Conservation (phyloP, 2,888 invertebrate species). For the Norana najaformis region DNA sequence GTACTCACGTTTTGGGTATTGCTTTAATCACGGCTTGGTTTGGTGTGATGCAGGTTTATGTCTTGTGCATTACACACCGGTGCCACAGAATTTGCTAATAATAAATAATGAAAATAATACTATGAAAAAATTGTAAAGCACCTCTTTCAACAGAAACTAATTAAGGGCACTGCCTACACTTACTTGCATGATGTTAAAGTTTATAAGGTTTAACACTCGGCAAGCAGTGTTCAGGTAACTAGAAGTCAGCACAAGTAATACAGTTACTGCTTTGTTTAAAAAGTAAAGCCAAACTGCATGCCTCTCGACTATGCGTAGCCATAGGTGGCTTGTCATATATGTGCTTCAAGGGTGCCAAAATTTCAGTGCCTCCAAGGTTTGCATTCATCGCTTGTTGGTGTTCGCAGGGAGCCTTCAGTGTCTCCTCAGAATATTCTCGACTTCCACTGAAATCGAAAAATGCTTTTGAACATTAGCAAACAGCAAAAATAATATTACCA, state of each 20-base stretch:
- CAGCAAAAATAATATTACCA: neutral
- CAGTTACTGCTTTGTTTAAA: neutral
- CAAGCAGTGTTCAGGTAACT: neutral
- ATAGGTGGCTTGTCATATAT: constrained; percentile 45
- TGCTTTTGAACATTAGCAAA: neutral
- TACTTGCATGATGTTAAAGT: too few relatives aligned
- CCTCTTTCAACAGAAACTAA: too few relatives aligned
- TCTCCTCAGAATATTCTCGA: constrained; percentile 48
- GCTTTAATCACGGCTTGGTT: too few relatives aligned
- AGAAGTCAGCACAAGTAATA: neutral
- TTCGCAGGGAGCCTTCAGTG: constrained; percentile 45
- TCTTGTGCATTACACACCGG: too few relatives aligned
- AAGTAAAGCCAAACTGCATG: neutral
- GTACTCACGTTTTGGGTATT: too few relatives aligned
- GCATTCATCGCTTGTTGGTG: constrained; percentile 49
- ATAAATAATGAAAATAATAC: too few relatives aligned
- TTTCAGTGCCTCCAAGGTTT: constrained; percentile 58
- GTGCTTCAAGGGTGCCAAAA: constrained; percentile 50
- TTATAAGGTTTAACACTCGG: neutral
- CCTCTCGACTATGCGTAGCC: constrained; percentile 25
- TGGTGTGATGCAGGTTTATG: too few relatives aligned
- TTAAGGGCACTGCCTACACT: too few relatives aligned
- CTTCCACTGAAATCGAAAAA: constrained; percentile 41
- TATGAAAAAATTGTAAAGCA: too few relatives aligned
- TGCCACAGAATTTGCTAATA: too few relatives aligned